phyloP scores from a whole-genome alignment of 2,113 vertebrate genomes.

The Oncorhynchus gorbuscha region DNA sequence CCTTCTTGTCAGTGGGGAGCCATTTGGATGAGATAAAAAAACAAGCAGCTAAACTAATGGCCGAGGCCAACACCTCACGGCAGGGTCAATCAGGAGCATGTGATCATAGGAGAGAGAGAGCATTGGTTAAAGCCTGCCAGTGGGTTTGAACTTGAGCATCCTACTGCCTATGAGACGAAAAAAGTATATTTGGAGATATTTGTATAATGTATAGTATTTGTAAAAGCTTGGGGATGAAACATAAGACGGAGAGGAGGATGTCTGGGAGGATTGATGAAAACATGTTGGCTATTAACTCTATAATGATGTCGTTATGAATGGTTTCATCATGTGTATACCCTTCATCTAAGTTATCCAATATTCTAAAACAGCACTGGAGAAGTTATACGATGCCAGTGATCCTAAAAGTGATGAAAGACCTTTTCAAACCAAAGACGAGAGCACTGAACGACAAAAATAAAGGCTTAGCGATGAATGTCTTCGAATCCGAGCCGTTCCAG shows the following conservation, averaged over 20 bases:
- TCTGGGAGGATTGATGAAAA: background rate
- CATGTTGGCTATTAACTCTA: too few species aligned
- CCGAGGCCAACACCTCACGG: conserved; percentile 57
- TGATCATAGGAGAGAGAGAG: background rate
- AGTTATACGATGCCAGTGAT: too few species aligned
- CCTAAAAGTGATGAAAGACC: too few species aligned
- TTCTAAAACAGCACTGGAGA: too few species aligned
- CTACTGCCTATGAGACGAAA: background rate
- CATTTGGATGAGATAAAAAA: conserved; percentile 53
- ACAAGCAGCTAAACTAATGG: conserved; percentile 57
- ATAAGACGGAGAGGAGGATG: background rate
- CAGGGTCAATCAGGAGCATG: background rate
- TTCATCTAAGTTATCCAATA: too few species aligned
- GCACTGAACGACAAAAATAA: too few species aligned
- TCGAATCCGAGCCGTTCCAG: too few species aligned
- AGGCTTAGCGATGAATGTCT: too few species aligned
- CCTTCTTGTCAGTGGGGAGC: conserved; percentile 52
- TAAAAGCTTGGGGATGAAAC: background rate
- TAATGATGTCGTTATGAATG: too few species aligned
- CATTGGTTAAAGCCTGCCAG: background rate
- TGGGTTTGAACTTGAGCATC: background rate
- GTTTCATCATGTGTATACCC: too few species aligned
- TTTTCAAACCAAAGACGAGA: too few species aligned
- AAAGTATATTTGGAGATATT: background rate
- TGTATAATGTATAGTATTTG: background rate